Conservation (phyloP, 2,888 invertebrate genomes). For the Oscheius sp. region DNA sequence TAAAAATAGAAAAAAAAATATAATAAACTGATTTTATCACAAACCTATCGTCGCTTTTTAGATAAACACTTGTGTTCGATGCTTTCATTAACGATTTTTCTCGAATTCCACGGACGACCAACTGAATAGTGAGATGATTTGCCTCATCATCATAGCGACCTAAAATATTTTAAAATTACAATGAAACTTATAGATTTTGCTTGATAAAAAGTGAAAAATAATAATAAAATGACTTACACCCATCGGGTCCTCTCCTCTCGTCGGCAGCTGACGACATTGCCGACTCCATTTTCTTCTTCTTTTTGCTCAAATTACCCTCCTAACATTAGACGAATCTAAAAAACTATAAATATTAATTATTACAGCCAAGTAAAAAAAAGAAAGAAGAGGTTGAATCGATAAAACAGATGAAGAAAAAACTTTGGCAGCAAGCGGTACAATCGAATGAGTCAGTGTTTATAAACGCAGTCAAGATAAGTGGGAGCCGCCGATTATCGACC, state of each 20-base stretch:
- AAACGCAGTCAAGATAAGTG: constrained; percentile 15
- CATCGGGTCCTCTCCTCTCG: constrained; percentile 37
- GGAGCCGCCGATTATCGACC: constrained; percentile 20
- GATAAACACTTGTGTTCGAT: constrained; percentile 56
- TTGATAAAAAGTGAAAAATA: not conserved
- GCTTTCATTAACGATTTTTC: constrained; percentile 52
- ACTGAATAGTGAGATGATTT: constrained; percentile 49
- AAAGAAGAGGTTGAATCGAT: not conserved
- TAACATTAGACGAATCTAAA: constrained; percentile 9
- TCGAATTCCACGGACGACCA: constrained; percentile 56
- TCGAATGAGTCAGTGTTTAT: constrained; percentile 25
- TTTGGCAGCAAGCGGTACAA: not conserved
- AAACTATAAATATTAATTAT: not conserved
- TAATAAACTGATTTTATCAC: not conserved
- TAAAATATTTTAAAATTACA: not conserved
- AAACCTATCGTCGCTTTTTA: constrained; percentile 48
- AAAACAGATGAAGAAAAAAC: not conserved
- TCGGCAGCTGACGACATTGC: constrained; percentile 35
- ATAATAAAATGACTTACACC: constrained; percentile 20
- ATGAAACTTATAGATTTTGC: not conserved
- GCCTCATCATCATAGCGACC: constrained; percentile 36
- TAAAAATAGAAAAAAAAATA: constrained; percentile 26
- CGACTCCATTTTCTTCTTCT: not conserved
- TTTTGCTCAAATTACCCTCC: not conserved
- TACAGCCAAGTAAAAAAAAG: not conserved